Conservation (phyloP, 2,113 vertebrate species). For the Guaruba guarouba region DNA sequence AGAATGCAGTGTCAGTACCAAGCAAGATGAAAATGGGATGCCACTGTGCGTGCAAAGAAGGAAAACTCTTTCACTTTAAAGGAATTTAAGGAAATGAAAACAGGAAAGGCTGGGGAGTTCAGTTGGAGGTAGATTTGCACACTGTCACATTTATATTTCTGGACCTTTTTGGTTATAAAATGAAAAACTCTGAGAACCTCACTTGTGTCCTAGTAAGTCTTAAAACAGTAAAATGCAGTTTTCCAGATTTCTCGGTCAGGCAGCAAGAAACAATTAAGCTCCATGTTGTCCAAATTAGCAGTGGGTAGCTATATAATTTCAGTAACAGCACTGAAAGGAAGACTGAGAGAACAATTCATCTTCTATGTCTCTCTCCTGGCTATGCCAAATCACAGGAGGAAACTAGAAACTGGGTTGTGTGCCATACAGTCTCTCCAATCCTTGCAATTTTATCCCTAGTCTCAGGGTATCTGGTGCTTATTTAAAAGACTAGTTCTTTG, state of each 20-base stretch:
- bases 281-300: neutral
- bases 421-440: neutral
- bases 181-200: neutral
- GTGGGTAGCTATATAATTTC: neutral
- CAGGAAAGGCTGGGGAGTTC: neutral
- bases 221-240: neutral
- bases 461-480: neutral
- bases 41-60: neutral
- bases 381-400: neutral
- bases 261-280: neutral
- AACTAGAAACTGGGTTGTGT: neutral
- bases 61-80: neutral
- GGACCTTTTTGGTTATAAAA: neutral
- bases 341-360: neutral
- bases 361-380: neutral
- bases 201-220: neutral
- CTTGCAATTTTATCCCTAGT: neutral
- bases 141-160: neutral
- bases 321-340: neutral
- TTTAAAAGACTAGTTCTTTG: neutral
- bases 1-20: constrained; percentile 13
- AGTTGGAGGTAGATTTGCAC: neutral
- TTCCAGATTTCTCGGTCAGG: neutral
- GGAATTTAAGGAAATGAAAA: neutral
- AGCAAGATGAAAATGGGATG: constrained; percentile 17